A percentile compares a stretch with the other conserved stretches of the same genome.
Evolutionary conservation across 2,113 vertebrate genomes (phyloP).

Genomic region (Eulemur rufifrons): DNA sequence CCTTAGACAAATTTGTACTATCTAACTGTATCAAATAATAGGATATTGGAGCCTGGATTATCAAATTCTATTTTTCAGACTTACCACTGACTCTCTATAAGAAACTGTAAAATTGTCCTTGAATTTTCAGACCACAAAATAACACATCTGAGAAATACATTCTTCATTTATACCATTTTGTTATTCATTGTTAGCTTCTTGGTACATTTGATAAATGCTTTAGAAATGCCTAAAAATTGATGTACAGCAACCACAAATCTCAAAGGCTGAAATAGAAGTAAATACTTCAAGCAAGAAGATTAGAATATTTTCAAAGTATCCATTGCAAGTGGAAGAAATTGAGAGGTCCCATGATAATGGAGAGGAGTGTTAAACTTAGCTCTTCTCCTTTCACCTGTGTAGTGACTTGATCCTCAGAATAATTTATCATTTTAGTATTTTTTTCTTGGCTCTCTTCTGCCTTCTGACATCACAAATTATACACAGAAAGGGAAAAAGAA

Average conservation of each 20-base stretch:
- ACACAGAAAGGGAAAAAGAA: background rate
- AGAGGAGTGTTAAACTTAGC: background rate
- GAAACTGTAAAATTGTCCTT: background rate
- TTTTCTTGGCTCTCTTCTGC: background rate
- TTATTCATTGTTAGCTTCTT: background rate
- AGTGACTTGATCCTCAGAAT: background rate
- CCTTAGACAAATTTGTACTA: background rate
- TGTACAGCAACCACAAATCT: background rate
- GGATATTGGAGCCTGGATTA: background rate
- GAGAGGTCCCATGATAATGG: background rate
- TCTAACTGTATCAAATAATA: background rate
- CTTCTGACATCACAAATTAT: conserved; percentile 27
- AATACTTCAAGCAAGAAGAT: background rate
- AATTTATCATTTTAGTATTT: background rate
- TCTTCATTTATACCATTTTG: background rate
- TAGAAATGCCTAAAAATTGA: background rate
- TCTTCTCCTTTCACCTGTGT: background rate
- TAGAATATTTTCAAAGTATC: background rate
- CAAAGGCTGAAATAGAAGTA: background rate
- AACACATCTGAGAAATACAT: background rate
- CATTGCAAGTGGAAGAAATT: background rate
- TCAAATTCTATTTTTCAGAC: background rate
- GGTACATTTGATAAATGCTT: background rate
- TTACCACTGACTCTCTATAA: background rate
- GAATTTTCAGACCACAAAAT: background rate